Base-by-base conservation (phyloP, 2,888 invertebrate genomes). In the Sarcophaga variegata region DNA sequence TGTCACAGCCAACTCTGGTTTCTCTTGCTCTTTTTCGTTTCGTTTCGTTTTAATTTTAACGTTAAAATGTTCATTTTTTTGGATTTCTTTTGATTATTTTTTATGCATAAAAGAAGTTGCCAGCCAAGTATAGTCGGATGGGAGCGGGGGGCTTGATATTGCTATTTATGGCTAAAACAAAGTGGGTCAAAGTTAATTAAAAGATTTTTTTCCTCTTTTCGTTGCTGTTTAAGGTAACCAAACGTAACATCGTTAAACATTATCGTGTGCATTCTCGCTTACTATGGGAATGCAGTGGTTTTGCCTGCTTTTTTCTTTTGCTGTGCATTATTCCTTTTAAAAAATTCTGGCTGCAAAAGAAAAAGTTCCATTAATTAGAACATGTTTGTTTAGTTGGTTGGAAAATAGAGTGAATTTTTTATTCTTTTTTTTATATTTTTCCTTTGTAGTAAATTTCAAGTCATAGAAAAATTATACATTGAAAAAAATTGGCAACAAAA, bases 181-280 rank as follows among this genome's bases (percentile, higher is more conserved):
- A 83, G 63, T 86, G 54, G 83, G 83, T 83, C 83, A 86, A 86
- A 83, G 83, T 86, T 83, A 86, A 83, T 86, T 86, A 86, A 83
- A 80, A 80, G 81, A 64, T 66, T 71, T 81, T 72, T 54, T 74
- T 20, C 8, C 54, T 49, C 54, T 54, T 54, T 62, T 62, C 62
- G 25, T 54, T 62, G 20, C 20, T 70, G 12, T 70, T 12, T 25
- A 71, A 71, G 79, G 54, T 71, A 80, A 64, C 62, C 45, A 63
- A 63, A 70, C 54, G 54, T 54, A 54, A 54, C 12, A 54, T 14
- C 54, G 54, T 54, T 54, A 54, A 3, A 54, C 12, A 54, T 54
- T 54, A 54, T 54, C 54, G 17, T 54, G 17, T 54, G 10, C 54
- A 17, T 14, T 17, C 14, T 54, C 5, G 14, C 17, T 14, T 4